Conservation (phyloP, 2,888 invertebrate species). For the Eurois occulta region DNA sequence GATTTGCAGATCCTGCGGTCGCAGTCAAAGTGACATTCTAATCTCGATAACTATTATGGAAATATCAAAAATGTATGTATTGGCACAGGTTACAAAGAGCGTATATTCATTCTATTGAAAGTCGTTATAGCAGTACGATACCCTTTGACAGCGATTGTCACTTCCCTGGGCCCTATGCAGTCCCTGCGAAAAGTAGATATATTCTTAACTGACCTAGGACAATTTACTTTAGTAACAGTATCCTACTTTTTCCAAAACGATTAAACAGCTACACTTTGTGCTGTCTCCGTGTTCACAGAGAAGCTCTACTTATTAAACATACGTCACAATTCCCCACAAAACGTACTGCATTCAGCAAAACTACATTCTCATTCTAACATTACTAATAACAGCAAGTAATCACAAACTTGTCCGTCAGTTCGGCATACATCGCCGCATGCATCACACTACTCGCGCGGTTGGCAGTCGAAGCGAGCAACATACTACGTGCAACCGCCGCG, state of each 20-base stretch:
- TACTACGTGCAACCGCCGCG: constrained; percentile 19
- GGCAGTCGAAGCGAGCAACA: constrained; percentile 34
- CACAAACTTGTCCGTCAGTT: constrained; percentile 41
- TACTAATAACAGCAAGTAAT: constrained; percentile 61
- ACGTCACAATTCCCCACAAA: neutral
- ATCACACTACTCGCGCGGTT: neutral
- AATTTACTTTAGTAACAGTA: neutral
- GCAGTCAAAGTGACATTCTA: neutral
- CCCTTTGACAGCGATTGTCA: neutral
- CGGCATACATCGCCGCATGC: constrained; percentile 39
- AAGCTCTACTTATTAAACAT: neutral
- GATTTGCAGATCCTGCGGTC: neutral
- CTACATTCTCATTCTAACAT: constrained; percentile 30
- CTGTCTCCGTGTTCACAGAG: neutral
- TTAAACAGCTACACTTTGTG: neutral
- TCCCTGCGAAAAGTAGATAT: neutral
- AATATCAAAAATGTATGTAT: neutral
- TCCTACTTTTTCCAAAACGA: neutral
- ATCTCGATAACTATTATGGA: neutral
- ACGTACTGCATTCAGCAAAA: constrained; percentile 6
- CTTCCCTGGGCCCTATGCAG: neutral
- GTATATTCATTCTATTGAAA: neutral
- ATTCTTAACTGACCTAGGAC: neutral
- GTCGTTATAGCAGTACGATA: neutral
- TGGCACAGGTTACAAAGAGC: neutral